A percentile compares a stretch with the other conserved stretches of the same genome.
Evolutionary conservation across 2,888 invertebrate genomes (phyloP).

Genomic region (Boloria euphrosyne): DNA sequence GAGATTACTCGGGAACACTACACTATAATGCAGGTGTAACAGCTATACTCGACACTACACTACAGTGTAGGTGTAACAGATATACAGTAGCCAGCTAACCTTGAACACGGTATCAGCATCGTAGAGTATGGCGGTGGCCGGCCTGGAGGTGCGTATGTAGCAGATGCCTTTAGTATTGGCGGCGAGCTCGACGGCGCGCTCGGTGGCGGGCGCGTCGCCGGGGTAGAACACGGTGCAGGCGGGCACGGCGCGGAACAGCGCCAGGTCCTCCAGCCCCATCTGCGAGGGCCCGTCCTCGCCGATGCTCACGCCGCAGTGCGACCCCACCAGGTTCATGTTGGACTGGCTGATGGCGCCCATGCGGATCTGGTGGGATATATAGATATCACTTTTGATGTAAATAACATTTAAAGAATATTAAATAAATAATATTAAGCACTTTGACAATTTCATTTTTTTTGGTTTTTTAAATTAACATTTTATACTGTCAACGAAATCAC

Average conservation of each 20-base stretch:
- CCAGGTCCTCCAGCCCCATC: constrained; percentile 99
- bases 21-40: no score
- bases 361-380: constrained; percentile 85
- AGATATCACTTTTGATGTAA: not conserved
- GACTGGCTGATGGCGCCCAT: constrained; percentile 99
- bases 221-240: constrained; percentile 91
- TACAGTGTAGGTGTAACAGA: no score
- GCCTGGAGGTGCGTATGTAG: constrained; percentile 97
- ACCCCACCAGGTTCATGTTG: constrained; percentile 97
- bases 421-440: not conserved
- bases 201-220: constrained; percentile 96
- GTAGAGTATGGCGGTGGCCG: constrained; percentile 94
- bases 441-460: not conserved
- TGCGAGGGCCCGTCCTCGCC: constrained; percentile 99
- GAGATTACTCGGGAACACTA: no score
- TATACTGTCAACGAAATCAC: no score
- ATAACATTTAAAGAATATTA: not conserved
- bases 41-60: no score
- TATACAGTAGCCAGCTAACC: constrained; percentile 56
- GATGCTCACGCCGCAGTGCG: constrained; percentile 98
- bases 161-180: constrained; percentile 97
- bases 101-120: constrained; percentile 90
- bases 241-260: constrained; percentile 96
- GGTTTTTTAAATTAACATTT: not conserved
- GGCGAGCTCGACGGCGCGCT: constrained; percentile 96